Conservation (phyloP, 2,888 invertebrate genomes). For the Rhopalosiphum nymphaeae region DNA sequence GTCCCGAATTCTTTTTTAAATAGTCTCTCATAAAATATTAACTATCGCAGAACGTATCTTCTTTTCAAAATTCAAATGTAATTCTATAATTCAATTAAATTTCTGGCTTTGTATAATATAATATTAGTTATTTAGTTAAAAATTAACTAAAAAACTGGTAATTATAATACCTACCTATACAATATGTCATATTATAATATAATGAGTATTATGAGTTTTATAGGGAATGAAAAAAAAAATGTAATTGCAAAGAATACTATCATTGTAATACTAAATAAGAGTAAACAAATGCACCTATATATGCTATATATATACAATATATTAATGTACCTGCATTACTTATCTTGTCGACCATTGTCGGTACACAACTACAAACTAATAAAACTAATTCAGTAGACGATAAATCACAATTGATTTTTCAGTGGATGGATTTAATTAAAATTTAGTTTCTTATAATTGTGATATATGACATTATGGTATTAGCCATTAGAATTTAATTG, state of each 20-base stretch:
- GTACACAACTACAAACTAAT: not conserved
- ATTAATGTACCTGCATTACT: not conserved
- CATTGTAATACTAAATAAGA: not conserved
- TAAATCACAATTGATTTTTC: not conserved
- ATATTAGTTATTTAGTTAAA: not conserved
- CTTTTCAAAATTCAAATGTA: not conserved
- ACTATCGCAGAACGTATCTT: not conserved
- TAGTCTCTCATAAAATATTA: not conserved
- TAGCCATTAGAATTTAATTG: not conserved
- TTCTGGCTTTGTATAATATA: not conserved
- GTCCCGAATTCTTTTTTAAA: not conserved
- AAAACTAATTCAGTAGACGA: not conserved
- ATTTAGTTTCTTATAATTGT: not conserved
- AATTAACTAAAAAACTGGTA: not conserved
- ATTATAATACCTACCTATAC: not conserved
- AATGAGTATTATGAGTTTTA: not conserved
- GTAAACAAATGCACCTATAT: not conserved
- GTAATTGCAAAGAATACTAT: not conserved
- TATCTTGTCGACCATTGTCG: not conserved
- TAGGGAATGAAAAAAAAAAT: not conserved
- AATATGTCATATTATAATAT: not conserved
- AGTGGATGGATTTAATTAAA: not conserved
- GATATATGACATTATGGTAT: not conserved
- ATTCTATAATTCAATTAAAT: not conserved
- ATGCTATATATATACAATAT: not conserved